Percentiles rank a stretch among this genome's conserved stretches.
phyloP scores from a whole-genome alignment of 2,113 vertebrate species.

The Apaloderma vittatum region DNA sequence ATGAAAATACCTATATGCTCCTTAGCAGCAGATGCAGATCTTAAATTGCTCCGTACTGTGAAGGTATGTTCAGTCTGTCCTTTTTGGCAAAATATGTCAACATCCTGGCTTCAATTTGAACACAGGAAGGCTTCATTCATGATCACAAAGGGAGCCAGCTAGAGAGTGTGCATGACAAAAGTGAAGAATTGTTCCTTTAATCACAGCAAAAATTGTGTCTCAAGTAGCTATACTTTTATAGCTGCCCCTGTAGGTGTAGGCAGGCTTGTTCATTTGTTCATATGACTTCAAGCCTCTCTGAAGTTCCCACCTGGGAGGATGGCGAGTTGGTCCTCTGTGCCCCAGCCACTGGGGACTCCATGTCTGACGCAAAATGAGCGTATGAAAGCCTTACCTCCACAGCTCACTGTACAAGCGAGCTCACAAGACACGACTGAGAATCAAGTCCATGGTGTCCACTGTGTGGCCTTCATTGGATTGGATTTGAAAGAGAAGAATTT shows the following conservation, averaged over 20 bases:
- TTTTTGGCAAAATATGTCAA: neutral
- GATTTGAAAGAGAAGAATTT: neutral
- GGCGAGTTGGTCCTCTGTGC: neutral
- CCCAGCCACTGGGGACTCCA: neutral
- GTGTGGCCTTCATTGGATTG: neutral
- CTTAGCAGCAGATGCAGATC: neutral
- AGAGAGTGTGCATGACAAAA: neutral
- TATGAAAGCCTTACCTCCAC: rapidly evolving
- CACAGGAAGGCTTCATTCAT: neutral
- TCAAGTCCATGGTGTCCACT: neutral
- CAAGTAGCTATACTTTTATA: neutral
- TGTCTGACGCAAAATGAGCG: neutral
- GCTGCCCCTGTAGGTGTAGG: neutral
- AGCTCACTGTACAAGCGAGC: neutral
- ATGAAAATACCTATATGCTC: neutral
- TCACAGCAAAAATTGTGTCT: neutral
- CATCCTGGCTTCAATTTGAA: neutral
- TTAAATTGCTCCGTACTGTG: neutral
- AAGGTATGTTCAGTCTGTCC: neutral
- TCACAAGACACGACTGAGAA: neutral
- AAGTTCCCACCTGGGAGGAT: neutral
- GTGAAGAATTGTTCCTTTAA: neutral
- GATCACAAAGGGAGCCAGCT: neutral
- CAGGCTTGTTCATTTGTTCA: neutral
- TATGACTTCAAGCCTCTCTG: neutral